Evolutionary conservation across 2,113 vertebrate species (phyloP), one percentile per base, ranked within the genome.

Genomic region (Haemorhous mexicanus): DNA sequence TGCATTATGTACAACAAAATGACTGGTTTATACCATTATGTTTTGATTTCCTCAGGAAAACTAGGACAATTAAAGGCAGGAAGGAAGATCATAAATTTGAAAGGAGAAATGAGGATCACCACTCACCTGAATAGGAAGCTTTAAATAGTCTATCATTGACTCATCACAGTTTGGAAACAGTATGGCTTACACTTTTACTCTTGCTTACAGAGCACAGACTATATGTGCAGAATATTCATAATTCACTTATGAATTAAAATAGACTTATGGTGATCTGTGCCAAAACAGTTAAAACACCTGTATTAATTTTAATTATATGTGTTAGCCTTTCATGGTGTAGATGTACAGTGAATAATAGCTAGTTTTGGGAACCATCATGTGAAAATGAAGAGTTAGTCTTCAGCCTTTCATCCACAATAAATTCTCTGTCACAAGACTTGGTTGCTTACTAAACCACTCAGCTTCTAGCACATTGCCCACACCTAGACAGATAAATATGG

Each of bases 11-110:
- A 17, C 28, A 78, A 75, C 32, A 56, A 75, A 89, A 88, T 82
- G 61, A 43, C 56, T 87, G 30, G 6, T 76, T 93, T 86, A 50
- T 73, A 66, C 83, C 73, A 55, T 79, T 50, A 46, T 88, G 76
- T 16, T 93, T 92, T 96, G 59, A 89, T 96, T 96, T 97, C 90
- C 94, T 95, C 83, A 92, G 92, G 95, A 96, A 94, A 93, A 56
- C 26, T 8, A 39, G 41, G 35, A 72, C 76, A 93, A 93, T 89
- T 87, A 81, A 78, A 90, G 28, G 52, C 90, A 94, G 93, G 90
- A 96, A 96, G 85, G 83, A 93, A 89, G 68, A 89, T 75, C n/a
- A 84, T 93, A 92, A 90, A 92, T 96, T 81, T 92, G 64, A 84
- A 78, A 75, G 85, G 59, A 86, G 87, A 68, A 35, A 74, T 67